Conservation (phyloP, 30 jellyfish, hydroid and myxozoan genomes). For the Catostylus mosaicus region DNA sequence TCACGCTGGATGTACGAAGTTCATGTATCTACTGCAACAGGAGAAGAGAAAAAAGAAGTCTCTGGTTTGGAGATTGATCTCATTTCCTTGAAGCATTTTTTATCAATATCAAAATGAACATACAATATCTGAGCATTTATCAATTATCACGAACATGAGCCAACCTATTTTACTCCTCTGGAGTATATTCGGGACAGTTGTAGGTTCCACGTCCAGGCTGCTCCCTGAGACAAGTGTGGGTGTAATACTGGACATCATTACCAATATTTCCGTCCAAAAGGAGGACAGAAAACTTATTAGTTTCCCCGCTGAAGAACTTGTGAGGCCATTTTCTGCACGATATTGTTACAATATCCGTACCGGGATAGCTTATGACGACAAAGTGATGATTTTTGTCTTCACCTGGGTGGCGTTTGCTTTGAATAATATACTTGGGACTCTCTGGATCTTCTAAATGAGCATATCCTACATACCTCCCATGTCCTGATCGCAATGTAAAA, state of each 20-base stretch:
- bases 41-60: no score
- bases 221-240: slow-evolving; percentile 1
- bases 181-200: slow-evolving; percentile 24
- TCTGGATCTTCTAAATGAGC: not conserved
- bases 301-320: slow-evolving; percentile 12
- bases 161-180: no score
- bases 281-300: slow-evolving; percentile 5
- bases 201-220: not conserved
- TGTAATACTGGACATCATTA: slow-evolving; percentile 7
- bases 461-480: not conserved
- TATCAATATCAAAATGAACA: no score
- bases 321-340: slow-evolving; percentile 11
- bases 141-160: no score
- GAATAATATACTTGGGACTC: not conserved
- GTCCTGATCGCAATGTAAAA: not conserved
- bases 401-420: not conserved
- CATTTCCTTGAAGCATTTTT: no score
- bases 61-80: no score
- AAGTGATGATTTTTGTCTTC: slow-evolving; percentile 6
- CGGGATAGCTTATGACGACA: slow-evolving; percentile 12
- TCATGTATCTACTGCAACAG: no score
- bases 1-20: no score
- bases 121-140: no score
- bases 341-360: slow-evolving; percentile 4
- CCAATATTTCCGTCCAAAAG: slow-evolving; percentile 9